Evolutionary conservation across 92 coral and sea anemone species (phyloP), one percentile per base, ranked within the genome.

Genomic region (Phymanthus crucifer): DNA sequence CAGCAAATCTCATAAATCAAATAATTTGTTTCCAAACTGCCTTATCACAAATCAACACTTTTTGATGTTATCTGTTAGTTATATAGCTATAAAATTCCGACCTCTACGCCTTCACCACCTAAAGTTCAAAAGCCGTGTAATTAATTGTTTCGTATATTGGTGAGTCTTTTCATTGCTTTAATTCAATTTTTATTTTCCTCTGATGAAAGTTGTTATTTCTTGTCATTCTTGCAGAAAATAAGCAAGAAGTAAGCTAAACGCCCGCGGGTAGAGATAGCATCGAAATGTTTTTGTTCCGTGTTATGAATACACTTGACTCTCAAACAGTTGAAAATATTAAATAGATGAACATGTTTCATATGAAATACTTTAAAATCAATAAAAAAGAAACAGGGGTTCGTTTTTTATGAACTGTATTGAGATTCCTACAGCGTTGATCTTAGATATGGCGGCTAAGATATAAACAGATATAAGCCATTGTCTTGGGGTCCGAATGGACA

Each of bases 71-170:
- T 77, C 81, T 61, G 14, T 29, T 61, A 27, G 19, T 27, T 61
- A 24, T n/a, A n/a, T 38, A 32, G 29, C 9, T 18, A 18, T 2
- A 61, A 13, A 40, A 27, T n/a, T 74, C 32, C 8, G 21, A 74
- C 33, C 37, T 48, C 35, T 74, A 46, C 36, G 45, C 46, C 32
- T 54, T 57, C 58, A 61, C 68, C 19, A 50, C 47, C 47, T 14
- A 35, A 38, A 77, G 71, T 77, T 64, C 72, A 77, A 50, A 75
- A 75, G 79, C 50, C 70, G 57, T 56, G 70, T 52, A 70, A 1
- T 56, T 40, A 77, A 77, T 77, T 64, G 40, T 77, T 10, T 24
- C 11, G 29, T 61, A 29, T 54, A 61, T 61, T 24, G 32, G 33
- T 54, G 21, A 8, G 64, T 11, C 68, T 29, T 61, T 33, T 61